Percentiles rank a stretch among this genome's conserved stretches.
These are phyloP conservation scores for Luperina nickerlii DNA, from an alignment of 2,888 invertebrate genomes.

Conservation along the genomic window DNA sequence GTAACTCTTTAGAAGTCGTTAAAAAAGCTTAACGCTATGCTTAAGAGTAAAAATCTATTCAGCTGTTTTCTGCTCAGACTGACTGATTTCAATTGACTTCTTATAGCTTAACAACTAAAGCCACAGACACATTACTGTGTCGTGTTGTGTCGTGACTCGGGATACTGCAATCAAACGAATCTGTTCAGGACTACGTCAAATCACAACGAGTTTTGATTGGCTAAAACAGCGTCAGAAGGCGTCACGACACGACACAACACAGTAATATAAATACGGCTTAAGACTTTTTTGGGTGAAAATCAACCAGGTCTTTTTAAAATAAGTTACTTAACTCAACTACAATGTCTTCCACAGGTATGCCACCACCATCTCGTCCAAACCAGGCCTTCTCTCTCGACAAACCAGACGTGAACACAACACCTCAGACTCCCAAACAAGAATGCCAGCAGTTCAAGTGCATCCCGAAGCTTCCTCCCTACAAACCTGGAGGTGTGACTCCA, in stretches of 20 bases:
- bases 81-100: background rate
- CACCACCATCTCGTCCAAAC: slow-evolving; percentile 71
- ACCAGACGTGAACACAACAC: slow-evolving; percentile 68
- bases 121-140: background rate
- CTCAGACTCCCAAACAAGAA: slow-evolving; percentile 68
- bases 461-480: slow-evolving; percentile 85
- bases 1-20: background rate
- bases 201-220: too few relatives aligned
- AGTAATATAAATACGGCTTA: too few relatives aligned
- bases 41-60: background rate
- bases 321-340: background rate
- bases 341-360: slow-evolving; percentile 58
- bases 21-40: background rate
- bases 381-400: slow-evolving; percentile 82
- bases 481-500: slow-evolving; percentile 71
- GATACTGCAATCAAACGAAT: background rate
- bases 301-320: background rate
- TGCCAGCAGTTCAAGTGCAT: slow-evolving; percentile 91
- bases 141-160: background rate
- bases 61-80: background rate
- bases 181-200: too few relatives aligned
- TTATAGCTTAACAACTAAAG: background rate
- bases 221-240: too few relatives aligned
- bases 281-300: background rate
- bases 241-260: background rate